A percentile compares a stretch with the other conserved stretches of the same genome.
These are phyloP conservation scores for Saxicola maurus DNA, from an alignment of 2,797 vertebrate genomes.

Conservation along the genomic window DNA sequence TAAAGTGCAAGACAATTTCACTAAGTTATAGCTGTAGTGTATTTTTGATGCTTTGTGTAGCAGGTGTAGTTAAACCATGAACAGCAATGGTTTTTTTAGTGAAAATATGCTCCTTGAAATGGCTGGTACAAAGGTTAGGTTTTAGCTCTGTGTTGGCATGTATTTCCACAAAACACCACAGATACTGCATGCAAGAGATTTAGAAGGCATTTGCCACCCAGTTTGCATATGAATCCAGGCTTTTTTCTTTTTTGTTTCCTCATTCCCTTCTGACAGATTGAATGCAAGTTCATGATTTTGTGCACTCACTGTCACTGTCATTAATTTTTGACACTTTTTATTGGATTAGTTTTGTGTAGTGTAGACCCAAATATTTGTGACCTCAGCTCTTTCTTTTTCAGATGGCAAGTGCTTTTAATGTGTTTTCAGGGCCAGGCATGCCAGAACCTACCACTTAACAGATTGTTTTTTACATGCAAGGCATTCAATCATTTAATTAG, in stretches of 20 bases:
- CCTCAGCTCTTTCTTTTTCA: neutral
- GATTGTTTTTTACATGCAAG: neutral
- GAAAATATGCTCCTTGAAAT: neutral
- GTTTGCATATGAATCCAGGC: neutral
- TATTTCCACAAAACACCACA: neutral
- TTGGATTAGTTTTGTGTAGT: neutral
- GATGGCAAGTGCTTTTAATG: constrained; percentile 17
- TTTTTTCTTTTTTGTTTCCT: neutral
- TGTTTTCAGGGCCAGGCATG: neutral
- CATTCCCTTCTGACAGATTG: neutral
- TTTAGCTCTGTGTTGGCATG: neutral
- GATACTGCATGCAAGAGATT: neutral
- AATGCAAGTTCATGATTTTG: neutral
- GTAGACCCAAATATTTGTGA: neutral
- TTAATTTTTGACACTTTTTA: neutral
- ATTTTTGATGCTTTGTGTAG: neutral
- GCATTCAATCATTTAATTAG: constrained; percentile 38
- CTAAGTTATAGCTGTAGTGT: neutral
- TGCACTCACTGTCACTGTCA: neutral
- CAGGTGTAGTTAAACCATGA: neutral
- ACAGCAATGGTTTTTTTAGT: neutral
- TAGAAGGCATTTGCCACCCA: neutral
- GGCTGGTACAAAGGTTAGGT: neutral
- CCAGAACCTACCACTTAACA: constrained; percentile 11
- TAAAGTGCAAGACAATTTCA: neutral